phyloP scores from a whole-genome alignment of 2,888 invertebrate species.

The Drosophila villosipedis region DNA sequence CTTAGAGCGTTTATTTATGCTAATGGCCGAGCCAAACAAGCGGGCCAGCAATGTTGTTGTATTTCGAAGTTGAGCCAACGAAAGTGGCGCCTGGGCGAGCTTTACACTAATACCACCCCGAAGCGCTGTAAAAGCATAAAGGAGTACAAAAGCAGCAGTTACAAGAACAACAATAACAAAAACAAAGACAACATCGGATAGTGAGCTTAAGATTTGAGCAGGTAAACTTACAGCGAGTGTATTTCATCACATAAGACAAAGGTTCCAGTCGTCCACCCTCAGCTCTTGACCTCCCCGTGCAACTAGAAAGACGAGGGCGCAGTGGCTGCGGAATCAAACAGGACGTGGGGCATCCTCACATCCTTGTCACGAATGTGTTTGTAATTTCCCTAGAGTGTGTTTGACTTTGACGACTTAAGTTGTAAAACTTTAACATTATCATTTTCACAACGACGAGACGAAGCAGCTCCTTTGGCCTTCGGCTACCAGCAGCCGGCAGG shows the following conservation, averaged over 20 bases:
- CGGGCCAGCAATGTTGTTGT: slow-evolving; percentile 29
- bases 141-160: slow-evolving; percentile 42
- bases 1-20: slow-evolving; percentile 82
- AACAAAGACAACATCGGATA: slow-evolving; percentile 33
- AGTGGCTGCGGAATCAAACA: neutral
- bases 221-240: slow-evolving; percentile 61
- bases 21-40: slow-evolving; percentile 65
- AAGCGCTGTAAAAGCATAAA: slow-evolving; percentile 80
- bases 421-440: slow-evolving; percentile 85
- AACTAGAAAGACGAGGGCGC: neutral
- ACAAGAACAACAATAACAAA: slow-evolving; percentile 11
- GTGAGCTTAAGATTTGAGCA: slow-evolving; percentile 63
- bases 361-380: slow-evolving; percentile 82
- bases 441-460: slow-evolving; percentile 69
- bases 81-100: slow-evolving; percentile 59
- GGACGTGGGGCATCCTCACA: slow-evolving; percentile 42
- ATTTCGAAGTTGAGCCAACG: slow-evolving; percentile 52
- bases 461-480: slow-evolving; percentile 48
- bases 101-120: slow-evolving; percentile 81
- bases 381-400: slow-evolving; percentile 85
- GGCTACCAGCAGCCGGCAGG: slow-evolving; percentile 29
- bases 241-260: slow-evolving; percentile 71
- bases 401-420: slow-evolving; percentile 85
- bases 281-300: slow-evolving; percentile 63
- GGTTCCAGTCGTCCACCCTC: slow-evolving; percentile 58